Conservation (phyloP, 2,888 invertebrate genomes). For the Coenonympha glycerion region DNA sequence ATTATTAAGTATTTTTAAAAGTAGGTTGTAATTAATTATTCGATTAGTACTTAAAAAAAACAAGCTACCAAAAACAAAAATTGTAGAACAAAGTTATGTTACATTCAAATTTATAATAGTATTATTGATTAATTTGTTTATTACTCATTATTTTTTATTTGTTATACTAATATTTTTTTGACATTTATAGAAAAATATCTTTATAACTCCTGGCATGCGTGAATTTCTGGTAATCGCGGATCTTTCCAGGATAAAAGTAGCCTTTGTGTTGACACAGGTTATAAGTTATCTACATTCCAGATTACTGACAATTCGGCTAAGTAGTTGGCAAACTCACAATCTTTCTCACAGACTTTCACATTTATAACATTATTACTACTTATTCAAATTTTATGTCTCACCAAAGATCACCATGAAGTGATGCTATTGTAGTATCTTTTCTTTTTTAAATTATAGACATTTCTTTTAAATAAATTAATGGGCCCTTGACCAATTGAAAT, state of each 20-base stretch:
- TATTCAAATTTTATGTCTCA: slow-evolving; percentile 41
- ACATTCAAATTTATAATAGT: slow-evolving; percentile 52
- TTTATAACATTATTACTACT: slow-evolving; percentile 6
- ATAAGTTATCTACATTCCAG: too few relatives aligned
- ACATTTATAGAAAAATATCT: slow-evolving; percentile 36
- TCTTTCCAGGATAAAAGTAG: too few relatives aligned
- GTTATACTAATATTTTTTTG: slow-evolving; percentile 53
- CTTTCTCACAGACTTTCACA: too few relatives aligned
- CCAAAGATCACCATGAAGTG: slow-evolving; percentile 57
- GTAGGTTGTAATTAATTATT: slow-evolving; percentile 32
- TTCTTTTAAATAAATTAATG: too few relatives aligned
- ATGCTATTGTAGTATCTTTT: too few relatives aligned
- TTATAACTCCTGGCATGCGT: too few relatives aligned
- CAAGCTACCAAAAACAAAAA: slow-evolving; percentile 62
- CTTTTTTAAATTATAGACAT: too few relatives aligned
- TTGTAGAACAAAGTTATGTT: slow-evolving; percentile 60
- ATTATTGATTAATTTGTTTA: slow-evolving; percentile 38
- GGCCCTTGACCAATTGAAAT: too few relatives aligned
- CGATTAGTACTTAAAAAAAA: slow-evolving; percentile 66
- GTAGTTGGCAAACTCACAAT: too few relatives aligned
- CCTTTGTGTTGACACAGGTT: too few relatives aligned
- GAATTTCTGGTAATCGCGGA: too few relatives aligned
- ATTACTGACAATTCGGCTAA: too few relatives aligned
- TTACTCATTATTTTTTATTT: slow-evolving; percentile 47
- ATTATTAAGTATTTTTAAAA: slow-evolving; percentile 21